These are phyloP conservation scores for Scelioninae gen. 1 DNA, from an alignment of 2,888 invertebrate species.

Conservation along the genomic window DNA sequence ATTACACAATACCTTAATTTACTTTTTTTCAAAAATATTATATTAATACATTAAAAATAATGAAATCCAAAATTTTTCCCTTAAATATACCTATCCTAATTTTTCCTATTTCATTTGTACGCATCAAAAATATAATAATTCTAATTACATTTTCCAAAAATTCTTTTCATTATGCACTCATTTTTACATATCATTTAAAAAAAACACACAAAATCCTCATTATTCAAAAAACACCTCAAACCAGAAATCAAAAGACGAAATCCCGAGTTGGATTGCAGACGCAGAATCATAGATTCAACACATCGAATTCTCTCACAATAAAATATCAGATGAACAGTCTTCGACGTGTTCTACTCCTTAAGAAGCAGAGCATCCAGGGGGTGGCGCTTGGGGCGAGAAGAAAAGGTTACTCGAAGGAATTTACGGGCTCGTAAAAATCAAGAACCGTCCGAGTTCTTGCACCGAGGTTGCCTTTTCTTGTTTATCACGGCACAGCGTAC, in stretches of 20 bases:
- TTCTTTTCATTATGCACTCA: not conserved
- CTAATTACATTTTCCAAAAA: no score
- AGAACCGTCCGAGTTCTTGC: slow-evolving; percentile 80
- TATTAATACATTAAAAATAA: no score
- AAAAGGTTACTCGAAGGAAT: slow-evolving; percentile 79
- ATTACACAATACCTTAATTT: no score
- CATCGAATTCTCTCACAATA: slow-evolving; percentile 72
- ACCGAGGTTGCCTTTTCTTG: slow-evolving; percentile 78
- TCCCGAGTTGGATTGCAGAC: slow-evolving; percentile 60
- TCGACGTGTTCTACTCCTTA: slow-evolving; percentile 38
- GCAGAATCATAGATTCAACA: slow-evolving; percentile 60
- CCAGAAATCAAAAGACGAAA: slow-evolving; percentile 26
- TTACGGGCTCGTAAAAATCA: slow-evolving; percentile 84
- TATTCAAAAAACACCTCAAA: not conserved
- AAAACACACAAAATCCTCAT: no score
- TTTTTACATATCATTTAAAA: not conserved
- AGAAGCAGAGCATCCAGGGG: slow-evolving; percentile 19
- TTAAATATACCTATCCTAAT: no score
- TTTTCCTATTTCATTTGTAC: no score
- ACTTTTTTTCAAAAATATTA: no score
- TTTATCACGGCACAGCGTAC: slow-evolving; percentile 66
- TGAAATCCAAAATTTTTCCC: no score
- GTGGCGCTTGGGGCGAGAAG: slow-evolving; percentile 60
- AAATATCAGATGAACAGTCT: slow-evolving; percentile 72
- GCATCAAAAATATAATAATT: no score